Evolutionary conservation across 2,888 invertebrate species (phyloP).

Genomic region (Leuctra nigra): DNA sequence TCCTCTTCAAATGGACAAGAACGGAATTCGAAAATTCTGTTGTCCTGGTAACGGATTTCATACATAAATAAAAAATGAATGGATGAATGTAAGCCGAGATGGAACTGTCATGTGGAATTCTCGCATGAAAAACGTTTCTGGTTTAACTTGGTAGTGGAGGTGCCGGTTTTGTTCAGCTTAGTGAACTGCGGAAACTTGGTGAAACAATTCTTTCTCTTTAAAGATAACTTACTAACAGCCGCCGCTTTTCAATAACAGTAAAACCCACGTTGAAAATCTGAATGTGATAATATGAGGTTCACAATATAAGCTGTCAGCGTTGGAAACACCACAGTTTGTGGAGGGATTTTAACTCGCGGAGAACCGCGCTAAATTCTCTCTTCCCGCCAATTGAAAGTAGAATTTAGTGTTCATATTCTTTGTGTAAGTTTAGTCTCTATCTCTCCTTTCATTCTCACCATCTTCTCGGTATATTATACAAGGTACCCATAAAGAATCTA

Average conservation of each 20-base stretch:
- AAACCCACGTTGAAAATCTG: neutral
- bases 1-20: constrained; percentile 6
- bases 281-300: constrained; percentile 11
- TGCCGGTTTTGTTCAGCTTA: too few relatives aligned
- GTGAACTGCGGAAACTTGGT: too few relatives aligned
- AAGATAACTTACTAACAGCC: too few relatives aligned
- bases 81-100: neutral
- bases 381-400: constrained; percentile 15
- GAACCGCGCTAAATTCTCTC: neutral
- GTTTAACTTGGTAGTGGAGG: too few relatives aligned
- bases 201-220: too few relatives aligned
- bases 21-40: neutral
- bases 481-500: constrained; percentile 13
- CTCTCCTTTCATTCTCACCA: neutral
- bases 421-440: constrained; percentile 1
- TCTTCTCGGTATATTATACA: constrained; percentile 15
- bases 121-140: too few relatives aligned
- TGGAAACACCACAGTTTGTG: constrained; percentile 2
- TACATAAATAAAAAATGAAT: constrained; percentile 3
- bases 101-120: neutral
- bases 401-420: constrained; percentile 14
- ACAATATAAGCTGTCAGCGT: constrained; percentile 9
- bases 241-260: constrained; percentile 4
- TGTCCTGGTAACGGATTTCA: constrained; percentile 2
- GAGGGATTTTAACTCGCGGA: neutral